Base-by-base conservation (phyloP, 2,888 invertebrate genomes). In the Geotrupes spiniger region DNA sequence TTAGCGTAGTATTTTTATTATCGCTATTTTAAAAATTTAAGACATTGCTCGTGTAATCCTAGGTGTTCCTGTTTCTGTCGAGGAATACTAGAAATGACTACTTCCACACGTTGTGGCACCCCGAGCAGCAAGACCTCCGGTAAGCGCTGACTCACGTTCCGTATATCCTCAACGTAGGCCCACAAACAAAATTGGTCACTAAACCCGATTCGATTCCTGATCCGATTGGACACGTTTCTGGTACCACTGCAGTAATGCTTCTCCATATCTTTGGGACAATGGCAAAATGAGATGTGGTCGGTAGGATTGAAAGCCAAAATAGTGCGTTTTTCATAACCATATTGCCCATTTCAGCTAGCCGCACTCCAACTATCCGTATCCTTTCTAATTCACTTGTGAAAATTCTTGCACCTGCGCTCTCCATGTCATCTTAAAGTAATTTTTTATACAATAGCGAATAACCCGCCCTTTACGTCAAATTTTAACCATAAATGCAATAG, bases 261-360 rank as follows among this genome's bases (percentile, higher is more conserved):
- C 27, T n/a, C 6, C n/a, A n/a, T 26, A n/a, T 26, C 27, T 26
- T 26, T 26, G n/a, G 27, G 27, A 26, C 27, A 26, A 26, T 26
- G 27, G 27, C 27, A 26, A 26, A 26, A 26, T 26, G 27, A 26
- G n/a, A n/a, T n/a, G 27, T n/a, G 27, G 27, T 26, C 27, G 27
- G n/a, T 6, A 26, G 27, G n/a, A n/a, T n/a, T n/a, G n/a, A n/a
- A n/a, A n/a, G n/a, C n/a, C n/a, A n/a, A n/a, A n/a, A n/a, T n/a
- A n/a, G n/a, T n/a, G n/a, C n/a, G n/a, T n/a, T n/a, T n/a, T n/a
- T n/a, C n/a, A n/a, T n/a, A n/a, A n/a, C n/a, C n/a, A n/a, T n/a
- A n/a, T n/a, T n/a, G n/a, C n/a, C n/a, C n/a, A n/a, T n/a, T n/a
- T n/a, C n/a, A n/a, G n/a, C n/a, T n/a, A n/a, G n/a, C n/a, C n/a